These are phyloP conservation scores for Desmodus rotundus DNA, from an alignment of 2,113 vertebrate genomes.

Conservation along the genomic window DNA sequence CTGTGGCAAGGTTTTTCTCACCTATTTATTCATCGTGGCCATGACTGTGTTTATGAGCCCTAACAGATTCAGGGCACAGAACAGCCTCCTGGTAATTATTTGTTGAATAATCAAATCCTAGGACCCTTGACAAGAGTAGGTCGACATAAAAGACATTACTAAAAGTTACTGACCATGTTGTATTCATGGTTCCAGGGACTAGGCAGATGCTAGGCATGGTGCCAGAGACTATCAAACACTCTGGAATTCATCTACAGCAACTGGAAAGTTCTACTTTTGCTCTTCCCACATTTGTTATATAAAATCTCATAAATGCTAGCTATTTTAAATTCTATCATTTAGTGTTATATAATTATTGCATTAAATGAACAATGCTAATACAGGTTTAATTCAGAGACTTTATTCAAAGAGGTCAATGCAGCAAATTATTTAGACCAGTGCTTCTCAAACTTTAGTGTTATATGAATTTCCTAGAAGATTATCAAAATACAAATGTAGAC, in stretches of 20 bases:
- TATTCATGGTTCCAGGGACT: background rate
- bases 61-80: background rate
- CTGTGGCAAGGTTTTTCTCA: background rate
- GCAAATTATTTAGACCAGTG: background rate
- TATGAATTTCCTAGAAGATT: background rate
- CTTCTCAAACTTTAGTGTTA: background rate
- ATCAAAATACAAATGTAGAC: slow-evolving; percentile 15
- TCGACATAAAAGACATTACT: background rate
- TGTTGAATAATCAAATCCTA: background rate
- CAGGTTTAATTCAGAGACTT: background rate
- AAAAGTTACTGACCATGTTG: background rate
- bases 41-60: background rate
- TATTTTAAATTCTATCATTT: slow-evolving; percentile 13
- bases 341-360: background rate
- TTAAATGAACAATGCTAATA: background rate
- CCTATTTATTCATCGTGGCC: background rate
- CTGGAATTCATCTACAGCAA: background rate
- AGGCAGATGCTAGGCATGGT: background rate
- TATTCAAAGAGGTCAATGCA: background rate
- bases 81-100: background rate
- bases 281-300: background rate
- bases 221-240: background rate
- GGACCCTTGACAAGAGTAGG: background rate
- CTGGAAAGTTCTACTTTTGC: background rate
- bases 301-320: background rate